Evolutionary conservation across 2,797 vertebrate species (phyloP), one percentile per base, ranked within the genome.

Genomic region (Alexandromys oeconomus): DNA sequence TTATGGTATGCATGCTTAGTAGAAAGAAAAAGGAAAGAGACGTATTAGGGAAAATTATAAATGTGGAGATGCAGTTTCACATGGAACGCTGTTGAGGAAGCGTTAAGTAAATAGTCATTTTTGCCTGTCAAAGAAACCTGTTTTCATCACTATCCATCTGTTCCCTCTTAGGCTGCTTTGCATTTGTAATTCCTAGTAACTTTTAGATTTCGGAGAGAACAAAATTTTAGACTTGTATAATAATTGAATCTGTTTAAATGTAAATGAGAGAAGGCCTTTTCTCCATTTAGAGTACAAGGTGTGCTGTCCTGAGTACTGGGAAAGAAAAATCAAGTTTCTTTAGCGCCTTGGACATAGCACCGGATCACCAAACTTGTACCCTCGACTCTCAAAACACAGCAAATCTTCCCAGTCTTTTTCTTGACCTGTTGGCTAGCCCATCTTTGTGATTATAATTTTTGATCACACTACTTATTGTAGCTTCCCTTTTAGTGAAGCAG

Each of bases 401-500:
- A 54, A 73, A 78, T 91, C n/a, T 94, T 87, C 9, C 34, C 48
- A 87, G 61, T 61, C 13, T 80, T 40, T 21, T 79, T 10, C 54
- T 43, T 92, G 65, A 93, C 74, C 90, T 95, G 74, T 48, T 61
- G 48, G 78, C 8, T 61, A 84, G 4, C 7, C 43, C 48, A 63
- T 2, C 1, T 81, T 54, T 87, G 57, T 34, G 34, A 90, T 81
- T 82, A 57, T 59, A 34, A 48, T 93, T 91, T 87, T 95, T 82
- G 3, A 71, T 82, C 13, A 43, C 4, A 51, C 2, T 87, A 0
- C 23, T 96, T 87, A 61, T n/a, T 69, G 29, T 29, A 87, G n/a
- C 80, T 61, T 91, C 15, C 34, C 12, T 80, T 94, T 97, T 78
- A 77, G 59, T 40, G 92, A 93, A 12, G 2, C 59, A 81, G 71